Conservation (phyloP, 2,888 invertebrate species). For the Ferrisia virgata region DNA sequence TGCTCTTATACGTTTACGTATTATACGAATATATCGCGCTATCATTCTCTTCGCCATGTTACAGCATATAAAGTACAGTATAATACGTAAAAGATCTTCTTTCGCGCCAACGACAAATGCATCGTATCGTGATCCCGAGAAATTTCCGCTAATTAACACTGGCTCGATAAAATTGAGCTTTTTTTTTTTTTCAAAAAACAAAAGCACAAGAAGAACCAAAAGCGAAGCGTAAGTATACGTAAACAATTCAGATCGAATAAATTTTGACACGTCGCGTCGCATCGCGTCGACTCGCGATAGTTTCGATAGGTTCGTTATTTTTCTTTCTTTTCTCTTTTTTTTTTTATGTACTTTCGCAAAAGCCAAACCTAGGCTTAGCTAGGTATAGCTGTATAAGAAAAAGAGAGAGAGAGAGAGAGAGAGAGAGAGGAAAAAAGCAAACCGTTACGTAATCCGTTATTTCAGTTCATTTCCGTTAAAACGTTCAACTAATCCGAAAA, state of each 20-base stretch:
- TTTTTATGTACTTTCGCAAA: no score
- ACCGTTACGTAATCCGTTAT: slow-evolving; percentile 1
- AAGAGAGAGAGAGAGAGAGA: no score
- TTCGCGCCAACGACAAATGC: background rate
- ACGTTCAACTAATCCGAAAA: slow-evolving; percentile 28
- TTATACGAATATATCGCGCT: background rate
- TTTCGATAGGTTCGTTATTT: no score
- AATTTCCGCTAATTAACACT: background rate
- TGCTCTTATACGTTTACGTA: no score
- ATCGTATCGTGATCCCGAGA: background rate
- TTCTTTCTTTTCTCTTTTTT: background rate
- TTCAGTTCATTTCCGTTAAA: slow-evolving; percentile 16
- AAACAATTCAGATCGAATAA: background rate
- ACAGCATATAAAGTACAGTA: no score
- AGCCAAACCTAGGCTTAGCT: no score
- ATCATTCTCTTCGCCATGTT: background rate
- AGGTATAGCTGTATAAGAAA: no score
- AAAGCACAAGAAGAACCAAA: no score
- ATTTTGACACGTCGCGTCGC: background rate
- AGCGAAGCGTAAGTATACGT: no score
- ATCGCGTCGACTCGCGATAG: no score
- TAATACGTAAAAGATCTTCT: background rate
- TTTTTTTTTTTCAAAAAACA: background rate
- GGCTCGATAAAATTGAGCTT: background rate
- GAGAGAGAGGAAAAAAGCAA: background rate